These are phyloP conservation scores for Tympanuchus pallidicinctus DNA, from an alignment of 2,113 vertebrate genomes.

Conservation along the genomic window DNA sequence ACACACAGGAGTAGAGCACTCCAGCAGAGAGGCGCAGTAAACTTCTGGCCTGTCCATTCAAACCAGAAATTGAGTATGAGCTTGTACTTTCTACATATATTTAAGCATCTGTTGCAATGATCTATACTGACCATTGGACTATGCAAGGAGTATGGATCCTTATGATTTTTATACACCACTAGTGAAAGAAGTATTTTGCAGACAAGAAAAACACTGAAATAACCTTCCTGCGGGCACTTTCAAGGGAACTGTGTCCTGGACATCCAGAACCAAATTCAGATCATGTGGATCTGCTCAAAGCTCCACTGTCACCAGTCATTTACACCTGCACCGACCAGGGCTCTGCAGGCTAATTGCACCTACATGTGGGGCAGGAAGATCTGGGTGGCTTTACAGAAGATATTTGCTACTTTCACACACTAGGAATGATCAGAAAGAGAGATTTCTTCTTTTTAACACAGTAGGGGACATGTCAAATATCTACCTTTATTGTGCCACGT, in stretches of 20 bases:
- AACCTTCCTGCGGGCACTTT: conserved; percentile 15
- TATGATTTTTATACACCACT: rapidly evolving
- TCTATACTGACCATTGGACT: not conserved
- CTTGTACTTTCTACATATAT: not conserved
- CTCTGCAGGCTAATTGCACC: not conserved
- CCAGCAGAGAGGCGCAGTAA: not conserved
- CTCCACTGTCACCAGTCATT: not conserved
- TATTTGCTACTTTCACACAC: conserved; percentile 52
- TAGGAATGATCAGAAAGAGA: conserved; percentile 19
- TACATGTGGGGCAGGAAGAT: conserved; percentile 16
- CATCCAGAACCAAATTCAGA: not conserved
- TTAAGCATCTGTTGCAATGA: not conserved
- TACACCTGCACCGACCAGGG: not conserved
- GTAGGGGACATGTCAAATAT: not conserved
- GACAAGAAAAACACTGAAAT: conserved; percentile 18
- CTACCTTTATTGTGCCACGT: conserved; percentile 48
- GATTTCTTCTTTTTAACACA: conserved; percentile 17
- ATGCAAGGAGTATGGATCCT: not conserved
- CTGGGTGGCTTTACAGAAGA: conserved; percentile 50
- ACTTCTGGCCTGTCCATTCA: not conserved
- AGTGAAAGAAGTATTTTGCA: conserved; percentile 2
- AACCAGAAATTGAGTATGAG: not conserved
- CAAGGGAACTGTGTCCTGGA: conserved; percentile 44
- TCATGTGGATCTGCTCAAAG: not conserved
- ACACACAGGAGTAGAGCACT: not conserved